Evolutionary conservation across 2,797 vertebrate genomes (phyloP), one percentile per base, ranked within the genome.

Genomic region (Coreius guichenoti): DNA sequence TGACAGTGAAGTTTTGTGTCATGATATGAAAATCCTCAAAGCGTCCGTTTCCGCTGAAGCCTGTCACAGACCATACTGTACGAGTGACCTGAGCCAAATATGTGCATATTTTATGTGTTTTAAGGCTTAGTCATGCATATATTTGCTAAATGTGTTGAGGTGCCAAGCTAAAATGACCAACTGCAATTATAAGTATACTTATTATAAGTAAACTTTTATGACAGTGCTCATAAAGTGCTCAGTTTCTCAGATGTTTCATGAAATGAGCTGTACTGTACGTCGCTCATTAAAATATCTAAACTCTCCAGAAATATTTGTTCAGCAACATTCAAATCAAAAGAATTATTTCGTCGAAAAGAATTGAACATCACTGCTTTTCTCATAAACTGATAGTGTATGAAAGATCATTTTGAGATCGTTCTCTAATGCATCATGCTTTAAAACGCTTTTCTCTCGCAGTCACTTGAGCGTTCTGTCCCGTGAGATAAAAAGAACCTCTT

Each of bases 21-120:
- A 17, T 29, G 74, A 19, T 77, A 39, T 23, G n/a, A 23, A 47
- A 80, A 80, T 65, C 58, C 43, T 63, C 58, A 65, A 63, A 45
- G 39, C 43, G 9, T 31, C 36, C 9, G 19, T 45, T 63, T 23
- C 26, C 9, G 3, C 39, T 21, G 43, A 29, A 80, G 39, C 43
- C 77, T 80, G 56, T 80, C 61, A 29, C 58, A 79, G 58, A 31
- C 31, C 58, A 29, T 47, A 47, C 61, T 16, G 29, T 68, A 36
- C 63, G 21, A 43, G 29, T 31, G 26, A 68, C 21, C 36, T n/a
- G 12, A 49, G 45, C 19, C 36, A 63, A 74, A 31, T 31, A 73
- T 65, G 70, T 47, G 54, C 54, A 75, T 83, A 63, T 82, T 65
- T 74, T 2, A 36, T 74, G n/a, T 16, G 47, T 36, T 73, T 83